phyloP scores from a whole-genome alignment of 2,113 vertebrate genomes.

The Bubo scandiacus region DNA sequence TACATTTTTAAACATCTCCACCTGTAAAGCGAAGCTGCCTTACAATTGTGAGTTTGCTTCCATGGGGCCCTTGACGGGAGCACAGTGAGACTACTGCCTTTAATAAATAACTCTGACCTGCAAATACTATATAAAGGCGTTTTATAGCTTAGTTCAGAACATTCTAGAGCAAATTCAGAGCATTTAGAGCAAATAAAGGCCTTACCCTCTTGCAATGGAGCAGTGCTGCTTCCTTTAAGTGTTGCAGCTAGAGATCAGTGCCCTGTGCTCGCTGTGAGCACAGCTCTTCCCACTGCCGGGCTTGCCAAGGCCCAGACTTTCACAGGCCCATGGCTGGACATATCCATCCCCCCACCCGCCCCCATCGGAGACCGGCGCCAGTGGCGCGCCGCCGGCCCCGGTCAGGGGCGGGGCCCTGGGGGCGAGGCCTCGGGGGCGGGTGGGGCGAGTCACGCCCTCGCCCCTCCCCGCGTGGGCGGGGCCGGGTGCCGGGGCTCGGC shows the following conservation, averaged over 20 bases:
- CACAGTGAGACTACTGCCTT: not conserved
- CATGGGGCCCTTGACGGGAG: fast-evolving
- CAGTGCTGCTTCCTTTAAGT: no score
- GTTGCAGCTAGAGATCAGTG: not conserved
- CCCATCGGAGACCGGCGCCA: not conserved
- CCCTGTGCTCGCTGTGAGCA: fast-evolving
- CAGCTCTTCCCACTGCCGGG: fast-evolving
- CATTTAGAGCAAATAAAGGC: fast-evolving
- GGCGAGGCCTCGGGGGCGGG: not conserved
- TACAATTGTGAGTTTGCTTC: fast-evolving
- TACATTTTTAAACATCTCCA: not conserved
- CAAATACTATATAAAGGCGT: fast-evolving
- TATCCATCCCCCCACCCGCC: fast-evolving
- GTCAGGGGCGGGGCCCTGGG: not conserved
- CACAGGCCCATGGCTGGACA: fast-evolving
- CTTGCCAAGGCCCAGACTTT: fast-evolving
- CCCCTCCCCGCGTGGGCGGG: not conserved
- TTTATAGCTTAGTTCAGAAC: not conserved
- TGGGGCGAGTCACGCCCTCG: not conserved
- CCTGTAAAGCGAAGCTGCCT: not conserved
- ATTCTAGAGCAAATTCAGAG: not conserved
- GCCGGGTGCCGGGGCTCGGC: fast-evolving
- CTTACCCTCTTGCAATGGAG: fast-evolving
- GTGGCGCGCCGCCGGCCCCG: fast-evolving
- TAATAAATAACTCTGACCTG: not conserved